Evolutionary conservation across 2,888 invertebrate genomes (phyloP).

Genomic region (Stenodera caucasica): DNA sequence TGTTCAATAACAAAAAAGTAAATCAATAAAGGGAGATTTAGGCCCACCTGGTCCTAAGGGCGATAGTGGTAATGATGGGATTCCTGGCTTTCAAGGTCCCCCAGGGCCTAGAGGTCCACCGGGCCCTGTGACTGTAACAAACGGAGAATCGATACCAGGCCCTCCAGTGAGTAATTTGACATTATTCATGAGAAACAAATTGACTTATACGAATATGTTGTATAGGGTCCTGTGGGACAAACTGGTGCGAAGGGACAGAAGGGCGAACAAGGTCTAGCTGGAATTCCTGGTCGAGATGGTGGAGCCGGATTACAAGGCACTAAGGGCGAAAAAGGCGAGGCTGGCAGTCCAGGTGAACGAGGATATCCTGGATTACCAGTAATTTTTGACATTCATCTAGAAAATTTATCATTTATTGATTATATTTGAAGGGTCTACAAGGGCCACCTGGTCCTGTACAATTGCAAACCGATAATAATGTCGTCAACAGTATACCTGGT

Average conservation of each 20-base stretch:
- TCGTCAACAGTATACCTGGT: conserved; percentile 14
- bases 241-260: conserved; percentile 35
- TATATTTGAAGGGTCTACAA: conserved; percentile 27
- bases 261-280: conserved; percentile 49
- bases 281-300: conserved; percentile 50
- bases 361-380: conserved; percentile 43
- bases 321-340: conserved; percentile 51
- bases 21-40: conserved; percentile 38
- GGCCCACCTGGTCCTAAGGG: conserved; percentile 57
- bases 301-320: conserved; percentile 46
- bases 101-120: conserved; percentile 35
- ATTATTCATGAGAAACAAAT: conserved; percentile 43
- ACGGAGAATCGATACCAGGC: conserved; percentile 48
- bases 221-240: conserved; percentile 34
- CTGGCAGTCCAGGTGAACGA: conserved; percentile 35
- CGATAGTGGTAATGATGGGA: conserved; percentile 44
- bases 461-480: conserved; percentile 43
- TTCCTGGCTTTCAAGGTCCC: conserved; percentile 37
- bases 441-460: conserved; percentile 43
- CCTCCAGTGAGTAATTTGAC: conserved; percentile 36
- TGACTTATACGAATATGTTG: conserved; percentile 20
- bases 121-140: conserved; percentile 33
- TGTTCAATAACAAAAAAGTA: conserved; percentile 44
- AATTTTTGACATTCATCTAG: conserved; percentile 32
- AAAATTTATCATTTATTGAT: neutral